These are phyloP conservation scores for Centrocercus urophasianus DNA, from an alignment of 2,113 vertebrate species.

Conservation along the genomic window DNA sequence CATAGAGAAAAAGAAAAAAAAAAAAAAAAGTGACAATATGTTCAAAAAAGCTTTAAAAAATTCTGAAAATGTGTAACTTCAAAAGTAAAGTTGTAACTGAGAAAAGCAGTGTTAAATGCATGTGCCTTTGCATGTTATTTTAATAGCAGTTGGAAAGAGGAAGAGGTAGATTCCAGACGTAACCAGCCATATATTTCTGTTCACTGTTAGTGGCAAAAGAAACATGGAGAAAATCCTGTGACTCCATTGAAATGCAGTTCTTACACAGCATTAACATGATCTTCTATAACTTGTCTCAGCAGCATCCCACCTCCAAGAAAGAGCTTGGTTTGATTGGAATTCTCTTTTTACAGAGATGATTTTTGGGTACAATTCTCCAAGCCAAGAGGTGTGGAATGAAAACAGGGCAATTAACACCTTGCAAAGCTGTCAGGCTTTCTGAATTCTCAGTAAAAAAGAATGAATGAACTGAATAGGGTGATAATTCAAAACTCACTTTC, in stretches of 20 bases:
- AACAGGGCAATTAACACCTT: neutral
- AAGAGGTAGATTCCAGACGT: neutral
- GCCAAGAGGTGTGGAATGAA: neutral
- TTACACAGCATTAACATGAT: neutral
- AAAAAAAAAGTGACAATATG: too few relatives aligned
- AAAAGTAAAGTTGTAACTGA: neutral
- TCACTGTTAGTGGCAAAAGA: neutral
- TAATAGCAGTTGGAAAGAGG: neutral
- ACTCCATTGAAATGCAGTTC: neutral
- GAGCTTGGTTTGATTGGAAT: neutral
- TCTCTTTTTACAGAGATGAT: neutral
- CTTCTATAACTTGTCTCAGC: neutral
- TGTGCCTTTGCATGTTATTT: neutral
- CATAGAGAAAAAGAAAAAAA: accelerated
- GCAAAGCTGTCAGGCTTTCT: neutral
- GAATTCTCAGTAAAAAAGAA: neutral
- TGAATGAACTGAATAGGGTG: neutral
- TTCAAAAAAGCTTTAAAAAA: neutral
- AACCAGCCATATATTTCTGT: neutral
- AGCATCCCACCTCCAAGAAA: neutral
- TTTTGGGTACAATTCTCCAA: neutral
- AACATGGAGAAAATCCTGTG: neutral
- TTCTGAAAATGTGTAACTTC: neutral
- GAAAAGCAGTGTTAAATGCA: neutral
- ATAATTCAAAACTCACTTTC: slow-evolving; percentile 30